Base-by-base conservation (phyloP, 1,140 invertebrate genomes). In the Solenopsis invicta region DNA sequence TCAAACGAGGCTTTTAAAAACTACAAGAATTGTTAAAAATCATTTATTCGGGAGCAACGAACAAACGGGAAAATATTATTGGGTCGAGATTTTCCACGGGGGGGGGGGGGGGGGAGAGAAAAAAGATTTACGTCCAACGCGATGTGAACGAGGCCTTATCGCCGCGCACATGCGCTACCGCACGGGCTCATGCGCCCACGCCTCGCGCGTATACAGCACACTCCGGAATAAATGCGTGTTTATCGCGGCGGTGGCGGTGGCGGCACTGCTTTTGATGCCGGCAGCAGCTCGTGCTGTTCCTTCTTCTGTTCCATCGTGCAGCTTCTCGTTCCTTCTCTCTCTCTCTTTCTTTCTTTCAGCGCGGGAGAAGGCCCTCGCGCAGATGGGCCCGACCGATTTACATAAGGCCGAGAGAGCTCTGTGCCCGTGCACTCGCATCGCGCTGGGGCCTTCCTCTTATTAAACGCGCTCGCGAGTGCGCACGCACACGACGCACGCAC, bases 181-280 rank as follows among this genome's bases (percentile, higher is more conserved):
- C 84, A 67, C 10, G 61, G 85, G 84, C 89, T 77, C 64, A 85
- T 89, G 84, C 86, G 88, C 88, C 69, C 85, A 91, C 84, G 86
- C 85, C 81, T 69, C 81, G 67, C 56, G 82, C 72, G 34, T 56
- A 78, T 78, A 71, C 54, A 75, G 88, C 89, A 92, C 91, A 91
- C 90, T 87, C 82, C 84, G 92, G 91, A 94, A 94, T 94, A 94
- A 94, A 91, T 94, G 93, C 93, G 92, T 93, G 93, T 94, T 94
- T 94, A 94, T 94, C 93, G 92, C 91, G 91, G 91, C 90, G 85
- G 82, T 89, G 89, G 90, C 88, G 85, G 91, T 89, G 91, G 93
- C 93, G 93, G 93, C 93, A 88, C 78, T 56, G 90, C 92, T 93
- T 94, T 94, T 94, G 93, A 93, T 90, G 92, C 90, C 81, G 87